These are phyloP conservation scores for Austrofundulus limnaeus DNA, from an alignment of 2,113 vertebrate species.

Conservation along the genomic window DNA sequence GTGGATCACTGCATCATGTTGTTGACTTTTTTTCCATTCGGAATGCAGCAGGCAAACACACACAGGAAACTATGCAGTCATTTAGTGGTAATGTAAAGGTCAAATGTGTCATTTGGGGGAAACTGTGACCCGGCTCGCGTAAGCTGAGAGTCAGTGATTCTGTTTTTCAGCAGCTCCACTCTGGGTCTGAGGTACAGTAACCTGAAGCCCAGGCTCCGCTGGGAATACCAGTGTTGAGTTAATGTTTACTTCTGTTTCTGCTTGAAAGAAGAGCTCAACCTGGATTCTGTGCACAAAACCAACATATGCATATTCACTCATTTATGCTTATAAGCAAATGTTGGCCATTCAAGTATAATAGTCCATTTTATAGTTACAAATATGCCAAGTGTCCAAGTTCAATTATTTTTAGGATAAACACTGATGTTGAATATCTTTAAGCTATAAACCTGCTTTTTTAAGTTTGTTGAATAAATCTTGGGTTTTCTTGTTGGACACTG, in stretches of 20 bases:
- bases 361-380: no score
- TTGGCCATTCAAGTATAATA: no score
- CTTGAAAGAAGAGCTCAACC: conserved; percentile 28
- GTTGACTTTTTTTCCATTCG: conserved; percentile 9
- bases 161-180: conserved; percentile 20
- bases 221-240: conserved; percentile 29
- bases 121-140: conserved; percentile 42
- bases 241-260: conserved; percentile 19
- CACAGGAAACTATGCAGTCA: conserved; percentile 7
- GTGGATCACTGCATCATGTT: conserved; percentile 1
- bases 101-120: conserved; percentile 29
- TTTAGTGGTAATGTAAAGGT: conserved; percentile 2
- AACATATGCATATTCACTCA: neutral
- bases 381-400: no score
- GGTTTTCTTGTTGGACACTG: no score
- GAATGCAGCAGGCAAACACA: neutral
- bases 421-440: no score
- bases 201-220: conserved; percentile 7
- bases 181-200: conserved; percentile 9
- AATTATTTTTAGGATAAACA: no score
- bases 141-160: conserved; percentile 29
- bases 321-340: neutral
- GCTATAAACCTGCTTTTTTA: no score
- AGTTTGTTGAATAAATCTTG: no score
- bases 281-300: conserved; percentile 1